Conservation (phyloP, 2,113 vertebrate species). For the Hydrochoerus hydrochaeris region DNA sequence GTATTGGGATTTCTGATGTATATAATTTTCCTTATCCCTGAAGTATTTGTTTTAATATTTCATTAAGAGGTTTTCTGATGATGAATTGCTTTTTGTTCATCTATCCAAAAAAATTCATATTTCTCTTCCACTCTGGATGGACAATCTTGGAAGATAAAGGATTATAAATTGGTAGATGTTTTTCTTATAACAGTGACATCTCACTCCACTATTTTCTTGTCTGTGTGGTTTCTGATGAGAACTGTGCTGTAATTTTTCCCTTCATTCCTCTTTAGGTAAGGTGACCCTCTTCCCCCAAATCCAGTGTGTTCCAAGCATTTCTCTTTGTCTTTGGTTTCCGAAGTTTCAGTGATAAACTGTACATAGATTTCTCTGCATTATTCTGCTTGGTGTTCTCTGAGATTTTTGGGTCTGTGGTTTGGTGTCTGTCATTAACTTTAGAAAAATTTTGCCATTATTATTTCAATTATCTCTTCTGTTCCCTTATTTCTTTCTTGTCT, state of each 20-base stretch:
- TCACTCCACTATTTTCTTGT: not conserved
- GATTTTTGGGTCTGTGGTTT: not conserved
- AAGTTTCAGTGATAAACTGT: not conserved
- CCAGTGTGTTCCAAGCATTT: not conserved
- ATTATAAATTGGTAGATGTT: not conserved
- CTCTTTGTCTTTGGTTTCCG: not conserved
- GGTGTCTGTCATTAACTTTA: not conserved
- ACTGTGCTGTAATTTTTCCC: not conserved
- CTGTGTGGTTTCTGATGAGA: not conserved
- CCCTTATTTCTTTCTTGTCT: not conserved
- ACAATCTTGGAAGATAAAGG: not conserved
- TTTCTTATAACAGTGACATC: not conserved
- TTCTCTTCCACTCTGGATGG: not conserved
- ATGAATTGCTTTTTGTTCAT: not conserved
- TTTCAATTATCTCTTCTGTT: not conserved
- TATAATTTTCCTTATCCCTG: not conserved
- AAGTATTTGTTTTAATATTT: not conserved
- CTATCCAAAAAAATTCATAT: not conserved
- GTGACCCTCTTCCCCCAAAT: too few species aligned
- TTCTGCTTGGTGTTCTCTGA: not conserved
- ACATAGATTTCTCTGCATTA: not conserved
- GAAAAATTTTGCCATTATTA: not conserved
- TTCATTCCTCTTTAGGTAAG: not conserved
- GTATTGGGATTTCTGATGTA: not conserved
- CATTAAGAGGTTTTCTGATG: not conserved